Percentiles rank a stretch among this genome's conserved stretches.
phyloP scores from a whole-genome alignment of 2,797 vertebrate genomes.

The Odontamblyopus rebecca region DNA sequence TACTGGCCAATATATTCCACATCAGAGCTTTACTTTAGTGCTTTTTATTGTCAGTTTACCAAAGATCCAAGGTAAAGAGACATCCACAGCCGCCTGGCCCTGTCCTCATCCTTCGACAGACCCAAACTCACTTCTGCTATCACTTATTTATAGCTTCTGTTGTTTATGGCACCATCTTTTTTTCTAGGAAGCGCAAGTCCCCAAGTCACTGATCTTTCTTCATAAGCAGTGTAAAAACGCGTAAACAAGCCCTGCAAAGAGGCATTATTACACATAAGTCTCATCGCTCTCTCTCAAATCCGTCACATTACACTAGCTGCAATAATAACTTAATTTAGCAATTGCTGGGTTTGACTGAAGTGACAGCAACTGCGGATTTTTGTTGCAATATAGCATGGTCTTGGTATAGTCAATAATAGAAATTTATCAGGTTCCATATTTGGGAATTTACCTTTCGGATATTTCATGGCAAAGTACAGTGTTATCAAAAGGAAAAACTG shows the following conservation, averaged over 20 bases:
- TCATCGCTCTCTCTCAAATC: slow-evolving; percentile 11
- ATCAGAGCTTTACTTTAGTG: background rate
- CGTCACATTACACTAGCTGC: background rate
- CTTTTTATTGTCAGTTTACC: slow-evolving; percentile 10
- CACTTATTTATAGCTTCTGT: slow-evolving; percentile 47
- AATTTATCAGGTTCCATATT: too few species aligned
- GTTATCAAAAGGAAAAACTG: too few species aligned
- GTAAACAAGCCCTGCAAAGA: slow-evolving; percentile 9
- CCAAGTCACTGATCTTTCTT: slow-evolving; percentile 30
- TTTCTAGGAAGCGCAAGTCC: slow-evolving; percentile 48
- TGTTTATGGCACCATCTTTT: slow-evolving; percentile 46
- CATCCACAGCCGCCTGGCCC: slow-evolving; percentile 14
- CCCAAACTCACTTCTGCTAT: slow-evolving; percentile 30
- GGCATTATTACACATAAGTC: slow-evolving; percentile 7
- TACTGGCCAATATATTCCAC: slow-evolving; percentile 6
- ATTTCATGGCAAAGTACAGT: too few species aligned
- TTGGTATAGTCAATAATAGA: too few species aligned
- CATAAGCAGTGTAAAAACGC: slow-evolving; percentile 5
- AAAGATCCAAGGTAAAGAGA: slow-evolving; percentile 8
- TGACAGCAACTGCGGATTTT: too few species aligned
- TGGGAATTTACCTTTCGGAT: too few species aligned
- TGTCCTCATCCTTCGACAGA: slow-evolving; percentile 44
- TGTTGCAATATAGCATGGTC: too few species aligned
- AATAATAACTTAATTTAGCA: too few species aligned
- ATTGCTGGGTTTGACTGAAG: too few species aligned